Percentiles rank a stretch among this genome's conserved stretches.
These are phyloP conservation scores for Ectemnius lituratus DNA, from an alignment of 2,888 invertebrate species.

Conservation along the genomic window DNA sequence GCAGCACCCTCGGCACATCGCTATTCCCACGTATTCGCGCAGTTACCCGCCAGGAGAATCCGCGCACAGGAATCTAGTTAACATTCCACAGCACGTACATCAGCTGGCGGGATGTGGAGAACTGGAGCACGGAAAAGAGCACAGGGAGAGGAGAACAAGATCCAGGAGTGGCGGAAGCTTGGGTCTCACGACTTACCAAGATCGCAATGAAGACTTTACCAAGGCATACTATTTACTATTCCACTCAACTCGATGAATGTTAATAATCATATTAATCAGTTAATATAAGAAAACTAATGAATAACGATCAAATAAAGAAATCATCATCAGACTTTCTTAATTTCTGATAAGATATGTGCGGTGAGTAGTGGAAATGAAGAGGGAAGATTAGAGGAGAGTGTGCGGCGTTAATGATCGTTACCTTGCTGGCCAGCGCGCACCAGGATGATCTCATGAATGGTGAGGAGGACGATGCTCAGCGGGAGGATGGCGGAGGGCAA, in stretches of 20 bases:
- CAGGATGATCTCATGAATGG: slow-evolving; percentile 60
- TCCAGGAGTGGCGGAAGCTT: neutral
- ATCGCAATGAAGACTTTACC: no score
- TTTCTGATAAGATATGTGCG: neutral
- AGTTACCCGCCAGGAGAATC: no score
- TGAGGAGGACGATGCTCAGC: slow-evolving; percentile 65
- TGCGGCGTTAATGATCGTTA: slow-evolving; percentile 46
- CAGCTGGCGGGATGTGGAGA: slow-evolving; percentile 12
- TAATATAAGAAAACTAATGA: neutral
- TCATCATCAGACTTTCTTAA: neutral
- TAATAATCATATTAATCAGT: no score
- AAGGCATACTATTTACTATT: no score
- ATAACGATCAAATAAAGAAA: neutral
- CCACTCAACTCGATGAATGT: no score
- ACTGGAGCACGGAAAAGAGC: neutral
- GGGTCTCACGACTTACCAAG: no score
- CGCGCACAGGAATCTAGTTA: slow-evolving; percentile 5
- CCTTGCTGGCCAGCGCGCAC: slow-evolving; percentile 69
- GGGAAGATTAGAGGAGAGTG: neutral
- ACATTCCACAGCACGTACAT: slow-evolving; percentile 21
- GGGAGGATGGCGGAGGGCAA: slow-evolving; percentile 56
- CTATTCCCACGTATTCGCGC: no score
- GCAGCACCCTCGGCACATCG: no score
- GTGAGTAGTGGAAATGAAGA: neutral
- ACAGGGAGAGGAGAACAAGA: neutral